These are phyloP conservation scores for Copidosoma floridanum DNA, from an alignment of 1,140 invertebrate genomes.

Conservation along the genomic window DNA sequence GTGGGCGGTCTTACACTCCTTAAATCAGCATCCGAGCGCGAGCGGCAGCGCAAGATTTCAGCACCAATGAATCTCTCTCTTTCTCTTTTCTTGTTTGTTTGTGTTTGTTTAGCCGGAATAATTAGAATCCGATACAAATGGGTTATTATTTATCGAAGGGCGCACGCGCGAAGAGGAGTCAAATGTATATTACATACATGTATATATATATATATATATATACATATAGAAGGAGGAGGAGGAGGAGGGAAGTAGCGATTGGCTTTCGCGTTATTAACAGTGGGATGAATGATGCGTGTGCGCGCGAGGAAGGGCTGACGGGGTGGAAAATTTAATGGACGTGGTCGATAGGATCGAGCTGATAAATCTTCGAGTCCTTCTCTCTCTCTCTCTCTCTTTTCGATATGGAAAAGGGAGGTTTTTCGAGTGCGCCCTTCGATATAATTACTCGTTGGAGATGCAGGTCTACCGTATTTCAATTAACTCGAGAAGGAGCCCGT, in stretches of 20 bases:
- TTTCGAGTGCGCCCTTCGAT: neutral
- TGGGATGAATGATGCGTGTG: constrained; percentile 4
- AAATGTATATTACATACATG: no score
- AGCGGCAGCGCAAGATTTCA: neutral
- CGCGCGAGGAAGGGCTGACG: constrained; percentile 17
- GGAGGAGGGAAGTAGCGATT: constrained; percentile 39
- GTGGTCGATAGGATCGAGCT: constrained; percentile 3
- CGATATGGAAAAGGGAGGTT: neutral
- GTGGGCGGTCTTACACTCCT: constrained; percentile 56
- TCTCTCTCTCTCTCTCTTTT: constrained; percentile 1
- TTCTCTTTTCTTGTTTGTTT: constrained; percentile 56
- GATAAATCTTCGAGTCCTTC: constrained; percentile 8
- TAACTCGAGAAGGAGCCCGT: neutral
- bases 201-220: no score
- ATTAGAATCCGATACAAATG: constrained; percentile 58
- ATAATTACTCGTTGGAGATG: constrained; percentile 7
- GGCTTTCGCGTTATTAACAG: constrained; percentile 50
- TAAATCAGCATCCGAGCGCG: constrained; percentile 46
- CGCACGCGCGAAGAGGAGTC: constrained; percentile 11
- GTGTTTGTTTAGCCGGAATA: constrained; percentile 56
- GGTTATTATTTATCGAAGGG: constrained; percentile 54
- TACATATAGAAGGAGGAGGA: constrained; percentile 11
- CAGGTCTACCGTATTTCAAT: constrained; percentile 13
- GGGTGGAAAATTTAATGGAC: constrained; percentile 30
- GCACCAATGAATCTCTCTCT: no score